A percentile compares a stretch with the other conserved stretches of the same genome.
These are phyloP conservation scores for Xanthostigma xanthostigma DNA, from an alignment of 2,888 invertebrate genomes.

Conservation along the genomic window DNA sequence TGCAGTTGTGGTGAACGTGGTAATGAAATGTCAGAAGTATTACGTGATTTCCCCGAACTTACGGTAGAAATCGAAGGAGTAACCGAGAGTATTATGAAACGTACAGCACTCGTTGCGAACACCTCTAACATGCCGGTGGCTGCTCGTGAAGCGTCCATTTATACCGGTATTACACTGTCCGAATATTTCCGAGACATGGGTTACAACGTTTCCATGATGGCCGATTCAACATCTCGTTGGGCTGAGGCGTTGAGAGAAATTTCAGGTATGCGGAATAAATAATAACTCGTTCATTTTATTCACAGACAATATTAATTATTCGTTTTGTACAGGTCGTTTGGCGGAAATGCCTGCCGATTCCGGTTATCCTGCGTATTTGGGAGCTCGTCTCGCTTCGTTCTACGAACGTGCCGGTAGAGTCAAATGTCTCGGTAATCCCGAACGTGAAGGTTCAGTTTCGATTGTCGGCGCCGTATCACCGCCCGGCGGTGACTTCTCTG, in stretches of 20 bases:
- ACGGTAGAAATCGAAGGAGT: conserved; percentile 93
- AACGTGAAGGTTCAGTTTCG: conserved; percentile 95
- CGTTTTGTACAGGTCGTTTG: conserved; percentile 47
- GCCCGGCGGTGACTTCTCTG: conserved; percentile 99
- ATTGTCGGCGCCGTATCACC: conserved; percentile 99
- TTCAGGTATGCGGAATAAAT: conserved; percentile 42
- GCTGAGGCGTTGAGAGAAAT: conserved; percentile 99
- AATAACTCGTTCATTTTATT: neutral
- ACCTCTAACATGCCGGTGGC: conserved; percentile 99
- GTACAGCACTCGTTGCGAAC: conserved; percentile 97
- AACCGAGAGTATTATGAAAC: conserved; percentile 98
- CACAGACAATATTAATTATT: neutral
- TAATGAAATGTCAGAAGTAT: conserved; percentile 99
- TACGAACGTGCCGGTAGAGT: conserved; percentile 98
- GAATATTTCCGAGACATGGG: conserved; percentile 99
- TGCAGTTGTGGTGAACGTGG: conserved; percentile 90
- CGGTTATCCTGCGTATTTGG: conserved; percentile 98
- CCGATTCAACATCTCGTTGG: conserved; percentile 99
- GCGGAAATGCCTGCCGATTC: conserved; percentile 99
- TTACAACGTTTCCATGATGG: conserved; percentile 99
- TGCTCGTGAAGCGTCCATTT: conserved; percentile 98
- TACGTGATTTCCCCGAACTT: conserved; percentile 97
- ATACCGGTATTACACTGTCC: conserved; percentile 97
- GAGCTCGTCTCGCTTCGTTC: conserved; percentile 95
- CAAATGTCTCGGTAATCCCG: conserved; percentile 93